Evolutionary conservation across 2,113 vertebrate genomes (phyloP), one percentile per base, ranked within the genome.

Genomic region (Hippopotamus amphibius): DNA sequence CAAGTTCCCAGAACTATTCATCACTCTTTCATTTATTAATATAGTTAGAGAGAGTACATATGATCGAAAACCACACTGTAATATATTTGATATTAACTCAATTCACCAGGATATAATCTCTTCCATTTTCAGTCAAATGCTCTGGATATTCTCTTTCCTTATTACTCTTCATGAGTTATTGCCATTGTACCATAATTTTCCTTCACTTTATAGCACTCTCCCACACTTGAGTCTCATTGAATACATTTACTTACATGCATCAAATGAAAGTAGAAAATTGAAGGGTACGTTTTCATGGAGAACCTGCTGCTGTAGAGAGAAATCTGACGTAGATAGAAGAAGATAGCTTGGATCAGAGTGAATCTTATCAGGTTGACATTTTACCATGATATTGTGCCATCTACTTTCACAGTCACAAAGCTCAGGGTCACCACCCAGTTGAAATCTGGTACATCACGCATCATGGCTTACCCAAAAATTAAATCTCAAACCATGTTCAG

Each of bases 11-110:
- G 93, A 97, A 88, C 43, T 48, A 80, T 95, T 96, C 82, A 95
- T 96, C 93, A 93, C 63, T 85, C 41, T 95, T 97, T 97, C 94
- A 96, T 97, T 95, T 97, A 88, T 96, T 97, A 90, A 84, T 96
- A 83, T 21, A 87, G 21, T 96, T 72, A 57, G 46, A 83, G 19
- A 97, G 68, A 89, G 50, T 71, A 84, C 50, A 93, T 72, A 80
- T 83, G 59, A 94, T 69, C 69, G 48, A 89, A 86, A 96, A 66
- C 50, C 5, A 68, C 82, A 69, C 33, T 86, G 41, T 74, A 59
- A 82, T 83, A 53, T 85, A 46, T 69, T 91, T 76, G 26, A 90
- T 96, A 95, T 96, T 93, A 93, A 91, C 76, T 83, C 71, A 92
- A 4, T 94, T 94, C 90, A 74, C 81, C n/a, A 53, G 61, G 37